Evolutionary conservation across 2,888 invertebrate species (phyloP).

Genomic region (Nematopogon swammerdamellus): DNA sequence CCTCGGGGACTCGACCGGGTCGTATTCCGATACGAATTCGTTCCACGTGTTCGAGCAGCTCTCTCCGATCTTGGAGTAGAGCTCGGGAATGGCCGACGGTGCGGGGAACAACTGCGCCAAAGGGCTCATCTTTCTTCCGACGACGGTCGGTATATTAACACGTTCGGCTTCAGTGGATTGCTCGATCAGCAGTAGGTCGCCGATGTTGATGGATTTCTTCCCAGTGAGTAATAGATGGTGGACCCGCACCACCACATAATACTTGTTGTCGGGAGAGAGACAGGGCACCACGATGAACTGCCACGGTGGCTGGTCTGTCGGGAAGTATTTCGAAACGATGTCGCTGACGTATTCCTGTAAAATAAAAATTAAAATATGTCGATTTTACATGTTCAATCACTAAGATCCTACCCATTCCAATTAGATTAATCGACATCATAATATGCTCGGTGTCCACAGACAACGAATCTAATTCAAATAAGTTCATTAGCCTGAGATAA

Average conservation of each 20-base stretch:
- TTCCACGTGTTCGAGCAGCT: slow-evolving; percentile 75
- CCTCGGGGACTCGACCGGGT: slow-evolving; percentile 70
- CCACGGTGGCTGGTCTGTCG: slow-evolving; percentile 73
- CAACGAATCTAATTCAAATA: no score
- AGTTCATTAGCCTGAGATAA: no score
- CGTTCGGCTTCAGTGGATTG: slow-evolving; percentile 33
- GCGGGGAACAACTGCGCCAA: slow-evolving; percentile 53
- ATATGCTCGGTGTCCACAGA: no score
- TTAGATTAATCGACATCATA: no score
- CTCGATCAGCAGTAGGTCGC: slow-evolving; percentile 68
- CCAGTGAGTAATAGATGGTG: slow-evolving; percentile 76
- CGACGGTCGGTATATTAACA: slow-evolving; percentile 22
- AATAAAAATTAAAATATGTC: no score
- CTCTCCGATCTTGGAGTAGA: slow-evolving; percentile 65
- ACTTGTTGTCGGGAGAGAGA: slow-evolving; percentile 49
- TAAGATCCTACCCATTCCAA: no score
- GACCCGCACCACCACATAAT: slow-evolving; percentile 67
- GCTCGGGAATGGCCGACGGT: slow-evolving; percentile 61
- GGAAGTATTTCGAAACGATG: slow-evolving; percentile 72
- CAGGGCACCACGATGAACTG: slow-evolving; percentile 72
- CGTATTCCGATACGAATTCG: slow-evolving; percentile 74
- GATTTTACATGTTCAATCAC: neutral
- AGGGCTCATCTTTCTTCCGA: slow-evolving; percentile 37
- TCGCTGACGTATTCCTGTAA: slow-evolving; percentile 75
- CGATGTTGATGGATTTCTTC: slow-evolving; percentile 66